phyloP scores from a whole-genome alignment of 92 coral and sea anemone species.

The Epizoanthus ramosus region DNA sequence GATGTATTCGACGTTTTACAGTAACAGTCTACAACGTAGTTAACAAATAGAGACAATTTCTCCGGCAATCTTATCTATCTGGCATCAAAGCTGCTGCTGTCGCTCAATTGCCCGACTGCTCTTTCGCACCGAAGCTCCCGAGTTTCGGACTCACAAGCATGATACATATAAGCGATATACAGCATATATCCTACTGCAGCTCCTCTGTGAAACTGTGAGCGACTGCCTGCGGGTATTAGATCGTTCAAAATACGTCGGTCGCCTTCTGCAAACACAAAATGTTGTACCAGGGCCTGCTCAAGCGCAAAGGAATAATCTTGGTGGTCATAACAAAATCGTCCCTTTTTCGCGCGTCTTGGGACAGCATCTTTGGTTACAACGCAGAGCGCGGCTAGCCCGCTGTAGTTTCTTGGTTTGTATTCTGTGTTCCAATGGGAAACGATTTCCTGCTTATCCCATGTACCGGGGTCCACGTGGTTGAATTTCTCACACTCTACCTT shows the following conservation, averaged over 20 bases:
- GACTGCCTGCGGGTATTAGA: not conserved
- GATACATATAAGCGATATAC: not conserved
- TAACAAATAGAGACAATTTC: too few relatives aligned
- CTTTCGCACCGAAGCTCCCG: not conserved
- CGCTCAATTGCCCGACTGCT: not conserved
- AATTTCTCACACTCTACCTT: not conserved
- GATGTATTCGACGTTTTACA: too few relatives aligned
- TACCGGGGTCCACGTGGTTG: not conserved
- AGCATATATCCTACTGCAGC: constrained; percentile 7
- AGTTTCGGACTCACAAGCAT: not conserved
- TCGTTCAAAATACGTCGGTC: constrained; percentile 2
- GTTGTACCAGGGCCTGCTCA: constrained; percentile 6
- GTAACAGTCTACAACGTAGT: too few relatives aligned
- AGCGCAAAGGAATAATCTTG: constrained; percentile 11
- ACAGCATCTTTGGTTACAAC: not conserved
- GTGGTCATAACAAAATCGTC: constrained; percentile 16
- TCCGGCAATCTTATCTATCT: not conserved
- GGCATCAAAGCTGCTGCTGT: not conserved
- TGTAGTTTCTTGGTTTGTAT: not conserved
- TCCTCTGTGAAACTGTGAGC: not conserved
- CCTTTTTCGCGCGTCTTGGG: constrained; percentile 14
- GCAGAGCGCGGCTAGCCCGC: not conserved
- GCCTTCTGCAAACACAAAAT: constrained; percentile 18
- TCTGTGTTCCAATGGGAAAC: not conserved
- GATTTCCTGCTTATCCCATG: constrained; percentile 6